Percentiles rank a stretch among this genome's conserved stretches.
These are phyloP conservation scores for Furnarius figulus DNA, from an alignment of 2,113 vertebrate genomes.

Conservation along the genomic window DNA sequence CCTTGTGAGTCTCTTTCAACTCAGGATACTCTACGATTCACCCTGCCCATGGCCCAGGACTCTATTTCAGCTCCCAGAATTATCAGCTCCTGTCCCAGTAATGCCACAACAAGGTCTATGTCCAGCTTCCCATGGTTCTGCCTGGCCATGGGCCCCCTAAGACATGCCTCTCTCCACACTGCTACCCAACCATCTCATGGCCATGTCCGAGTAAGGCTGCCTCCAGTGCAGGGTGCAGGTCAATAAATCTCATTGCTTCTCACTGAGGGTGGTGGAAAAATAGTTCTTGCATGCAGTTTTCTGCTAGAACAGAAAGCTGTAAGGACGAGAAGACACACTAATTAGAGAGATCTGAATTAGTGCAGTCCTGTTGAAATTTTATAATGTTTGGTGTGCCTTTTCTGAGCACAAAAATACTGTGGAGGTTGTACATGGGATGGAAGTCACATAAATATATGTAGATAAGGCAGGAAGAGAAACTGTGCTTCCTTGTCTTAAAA, in stretches of 20 bases:
- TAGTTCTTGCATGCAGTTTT: neutral
- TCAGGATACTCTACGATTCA: neutral
- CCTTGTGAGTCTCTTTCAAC: neutral
- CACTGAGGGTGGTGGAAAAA: neutral
- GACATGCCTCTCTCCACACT: neutral
- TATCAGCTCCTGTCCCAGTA: neutral
- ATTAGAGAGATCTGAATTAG: neutral
- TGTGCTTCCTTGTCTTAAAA: neutral
- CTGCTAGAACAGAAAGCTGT: rapidly evolving
- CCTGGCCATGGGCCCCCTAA: rapidly evolving
- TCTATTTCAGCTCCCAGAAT: neutral
- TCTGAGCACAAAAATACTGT: neutral
- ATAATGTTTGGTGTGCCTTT: neutral
- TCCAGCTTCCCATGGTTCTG: neutral
- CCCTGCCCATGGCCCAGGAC: neutral
- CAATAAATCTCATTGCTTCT: neutral
- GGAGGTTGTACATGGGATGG: neutral
- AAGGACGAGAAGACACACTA: neutral
- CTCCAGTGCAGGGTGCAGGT: rapidly evolving
- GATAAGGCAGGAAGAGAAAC: neutral
- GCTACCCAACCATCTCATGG: no score
- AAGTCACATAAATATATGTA: neutral
- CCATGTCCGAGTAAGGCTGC: rapidly evolving
- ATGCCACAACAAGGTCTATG: neutral
- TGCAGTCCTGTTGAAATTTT: neutral